Evolutionary conservation across 1,140 invertebrate genomes (phyloP), one percentile per base, ranked within the genome.

Genomic region (Pygmarrhopalites habei): DNA sequence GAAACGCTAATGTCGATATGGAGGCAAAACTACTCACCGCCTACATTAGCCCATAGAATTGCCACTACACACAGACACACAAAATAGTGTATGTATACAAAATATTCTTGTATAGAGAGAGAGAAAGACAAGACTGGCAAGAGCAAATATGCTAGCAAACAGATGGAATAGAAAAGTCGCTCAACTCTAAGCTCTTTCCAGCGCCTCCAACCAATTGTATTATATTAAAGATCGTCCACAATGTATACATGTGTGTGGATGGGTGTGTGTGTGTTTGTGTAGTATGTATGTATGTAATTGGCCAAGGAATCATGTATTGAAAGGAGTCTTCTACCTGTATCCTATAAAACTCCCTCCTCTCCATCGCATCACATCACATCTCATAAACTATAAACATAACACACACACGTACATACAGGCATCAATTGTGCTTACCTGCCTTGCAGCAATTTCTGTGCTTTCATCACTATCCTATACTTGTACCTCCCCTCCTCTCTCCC

Each of bases 91-190:
- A n/a, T n/a, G n/a, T n/a, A n/a, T n/a, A n/a, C n/a, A n/a, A n/a
- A n/a, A n/a, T n/a, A n/a, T n/a, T n/a, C n/a, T n/a, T n/a, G n/a
- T n/a, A n/a, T n/a, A n/a, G n/a, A n/a, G 39, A 41, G 12, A n/a
- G 39, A 41, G 39, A 12, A 21, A 49, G 46, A 49, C 7, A 49
- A 23, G 46, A 12, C 12, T 12, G 12, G 39, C 12, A 41, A 49
- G 46, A 49, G 46, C 46, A 49, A 19, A 49, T 49, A 49, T 12
- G 46, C 46, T 39, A 39, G 23, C 46, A 19, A 21, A 19, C 46
- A 49, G 46, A 49, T 19, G 46, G 23, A 49, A 49, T 49, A 19
- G 46, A 49, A 49, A 49, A 49, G 46, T 49, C 46, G 46, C 46
- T 49, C 46, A 49, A 49, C 46, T 23, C 46, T 15, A 49, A 7